A percentile compares a stretch with the other conserved stretches of the same genome.
Evolutionary conservation across 2,888 invertebrate genomes (phyloP).

Genomic region (Diogma glabrata): DNA sequence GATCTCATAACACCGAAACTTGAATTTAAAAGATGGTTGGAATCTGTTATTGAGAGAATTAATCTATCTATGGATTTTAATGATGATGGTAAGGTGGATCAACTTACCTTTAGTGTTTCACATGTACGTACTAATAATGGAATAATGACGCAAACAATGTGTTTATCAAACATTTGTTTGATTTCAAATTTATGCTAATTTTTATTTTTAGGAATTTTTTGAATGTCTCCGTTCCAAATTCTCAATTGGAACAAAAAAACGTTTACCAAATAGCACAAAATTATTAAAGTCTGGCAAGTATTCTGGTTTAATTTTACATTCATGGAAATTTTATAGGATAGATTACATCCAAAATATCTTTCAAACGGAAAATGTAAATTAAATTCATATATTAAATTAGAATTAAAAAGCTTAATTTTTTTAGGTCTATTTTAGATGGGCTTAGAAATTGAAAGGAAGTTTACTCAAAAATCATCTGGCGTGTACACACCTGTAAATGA

Average conservation of each 20-base stretch:
- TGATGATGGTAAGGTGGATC: conserved; percentile 51
- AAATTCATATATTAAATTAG: background rate
- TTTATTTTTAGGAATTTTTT: conserved; percentile 46
- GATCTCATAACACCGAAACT: conserved; percentile 24
- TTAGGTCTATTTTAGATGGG: conserved; percentile 39
- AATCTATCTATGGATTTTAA: conserved; percentile 64
- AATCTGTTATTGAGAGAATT: conserved; percentile 63
- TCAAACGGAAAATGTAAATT: conserved; percentile 46
- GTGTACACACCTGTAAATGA: conserved; percentile 35
- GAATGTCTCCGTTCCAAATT: conserved; percentile 60
- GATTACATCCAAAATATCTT: conserved; percentile 63
- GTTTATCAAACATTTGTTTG: no score
- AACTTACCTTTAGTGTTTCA: conserved; percentile 57
- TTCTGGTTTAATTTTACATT: conserved; percentile 55
- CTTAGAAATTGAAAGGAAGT: conserved; percentile 50
- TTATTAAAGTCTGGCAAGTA: conserved; percentile 50
- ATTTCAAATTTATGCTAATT: conserved; percentile 14
- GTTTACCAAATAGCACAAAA: conserved; percentile 51
- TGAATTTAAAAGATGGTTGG: conserved; percentile 57
- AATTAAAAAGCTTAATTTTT: conserved; percentile 4
- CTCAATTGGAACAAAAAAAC: conserved; percentile 48
- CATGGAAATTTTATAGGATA: conserved; percentile 60
- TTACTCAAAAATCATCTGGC: conserved; percentile 48
- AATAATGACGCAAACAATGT: background rate
- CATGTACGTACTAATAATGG: conserved; percentile 36